Evolutionary conservation across 2,888 invertebrate genomes (phyloP).

Genomic region (Lottia gigantea): DNA sequence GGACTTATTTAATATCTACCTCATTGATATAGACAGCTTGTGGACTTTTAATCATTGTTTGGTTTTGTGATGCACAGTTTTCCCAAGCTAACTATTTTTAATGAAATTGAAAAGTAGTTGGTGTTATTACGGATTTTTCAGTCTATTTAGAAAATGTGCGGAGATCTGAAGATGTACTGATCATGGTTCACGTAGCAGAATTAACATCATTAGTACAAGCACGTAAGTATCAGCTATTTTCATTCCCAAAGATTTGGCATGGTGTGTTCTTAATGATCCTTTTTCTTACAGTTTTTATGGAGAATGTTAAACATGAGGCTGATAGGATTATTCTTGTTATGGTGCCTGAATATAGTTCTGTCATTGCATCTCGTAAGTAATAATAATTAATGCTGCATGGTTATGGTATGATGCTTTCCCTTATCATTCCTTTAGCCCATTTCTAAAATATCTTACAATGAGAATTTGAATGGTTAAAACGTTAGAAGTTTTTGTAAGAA

Average conservation of each 20-base stretch:
- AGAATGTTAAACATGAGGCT: slow-evolving; percentile 24
- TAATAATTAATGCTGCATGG: neutral
- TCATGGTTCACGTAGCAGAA: slow-evolving; percentile 42
- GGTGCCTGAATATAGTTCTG: slow-evolving; percentile 37
- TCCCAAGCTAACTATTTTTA: no score
- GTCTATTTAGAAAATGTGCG: slow-evolving; percentile 33
- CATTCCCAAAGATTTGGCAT: neutral
- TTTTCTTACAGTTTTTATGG: slow-evolving; percentile 33
- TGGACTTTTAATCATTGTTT: no score
- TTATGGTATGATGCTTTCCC: no score
- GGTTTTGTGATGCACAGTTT: no score
- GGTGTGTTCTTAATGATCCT: neutral
- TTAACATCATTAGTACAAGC: slow-evolving; percentile 36
- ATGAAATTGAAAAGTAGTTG: no score
- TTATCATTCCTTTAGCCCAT: no score
- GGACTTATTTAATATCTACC: no score
- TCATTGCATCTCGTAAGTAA: slow-evolving; percentile 42
- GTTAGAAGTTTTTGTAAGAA: no score
- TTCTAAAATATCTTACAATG: no score
- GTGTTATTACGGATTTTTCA: slow-evolving; percentile 20
- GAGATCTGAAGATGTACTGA: slow-evolving; percentile 27
- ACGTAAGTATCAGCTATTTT: slow-evolving; percentile 28
- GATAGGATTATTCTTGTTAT: slow-evolving; percentile 37
- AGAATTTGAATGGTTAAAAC: no score
- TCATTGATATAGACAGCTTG: no score